These are phyloP conservation scores for Hippocampus barbouri DNA, from an alignment of 2,113 vertebrate genomes.

Conservation along the genomic window DNA sequence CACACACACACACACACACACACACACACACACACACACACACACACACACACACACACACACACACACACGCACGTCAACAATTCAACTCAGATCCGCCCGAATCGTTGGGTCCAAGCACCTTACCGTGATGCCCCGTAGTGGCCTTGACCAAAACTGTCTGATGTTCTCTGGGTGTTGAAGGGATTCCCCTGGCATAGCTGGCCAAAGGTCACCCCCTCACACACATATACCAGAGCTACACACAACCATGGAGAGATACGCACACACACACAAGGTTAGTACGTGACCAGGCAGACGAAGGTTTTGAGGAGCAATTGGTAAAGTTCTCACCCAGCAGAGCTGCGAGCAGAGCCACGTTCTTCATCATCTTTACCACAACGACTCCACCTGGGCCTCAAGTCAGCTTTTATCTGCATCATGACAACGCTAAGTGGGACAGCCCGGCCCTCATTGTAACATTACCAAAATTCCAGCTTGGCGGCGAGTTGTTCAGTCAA, in stretches of 20 bases:
- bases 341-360: neutral
- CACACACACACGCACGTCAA: neutral
- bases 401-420: neutral
- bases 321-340: neutral
- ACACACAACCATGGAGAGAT: neutral
- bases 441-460: neutral
- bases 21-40: neutral
- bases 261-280: neutral
- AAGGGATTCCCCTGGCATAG: neutral
- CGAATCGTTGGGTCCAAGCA: too few relatives aligned
- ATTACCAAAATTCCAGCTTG: neutral
- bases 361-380: neutral
- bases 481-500: neutral
- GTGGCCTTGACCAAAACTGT: neutral
- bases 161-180: neutral
- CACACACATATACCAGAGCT: conserved; percentile 1
- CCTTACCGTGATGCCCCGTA: neutral
- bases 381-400: neutral
- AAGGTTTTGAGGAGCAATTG: neutral
- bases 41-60: neutral
- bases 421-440: neutral
- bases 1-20: neutral
- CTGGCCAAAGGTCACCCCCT: conserved; percentile 6
- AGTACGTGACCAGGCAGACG: neutral
- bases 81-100: neutral